Base-by-base conservation (phyloP, 92 coral and sea anemone species). In the Epizoanthus stellaris region DNA sequence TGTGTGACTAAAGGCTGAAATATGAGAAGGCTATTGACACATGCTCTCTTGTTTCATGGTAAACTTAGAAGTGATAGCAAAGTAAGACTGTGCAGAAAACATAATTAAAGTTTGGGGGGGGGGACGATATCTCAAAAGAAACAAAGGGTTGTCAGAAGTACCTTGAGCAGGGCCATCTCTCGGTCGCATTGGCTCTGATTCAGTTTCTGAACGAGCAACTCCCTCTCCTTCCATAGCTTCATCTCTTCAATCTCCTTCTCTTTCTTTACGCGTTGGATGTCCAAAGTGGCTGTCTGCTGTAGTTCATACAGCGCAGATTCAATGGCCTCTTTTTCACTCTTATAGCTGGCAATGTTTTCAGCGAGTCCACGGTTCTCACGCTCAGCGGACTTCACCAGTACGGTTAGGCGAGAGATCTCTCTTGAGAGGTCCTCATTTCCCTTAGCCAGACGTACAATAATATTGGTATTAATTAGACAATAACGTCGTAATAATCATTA, bases 301-400 rank as follows among this genome's bases (percentile, higher is more conserved):
- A 92, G 91, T 45, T 97, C 98, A 76, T 97, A 97, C 88, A 97
- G 85, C 1, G 99, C 97, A 0, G 96, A 94, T 67, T 97, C 99
- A 9, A 97, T 86, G 2, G 99, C 94, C 73, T 97, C 99, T 63
- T 97, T 97, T 88, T 97, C 99, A 82, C 99, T 97, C 91, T 97
- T 97, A 85, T 91, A 72, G 63, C 98, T 97, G 0, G 99, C 99
- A 17, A 92, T 94, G 90, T 93, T 97, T 76, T 97, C 99, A 21
- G 99, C 96, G 49, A 97, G 90, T 0, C 95, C 97, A 19, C 99
- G 98, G 84, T 97, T 97, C 81, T 97, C 99, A 1, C 99, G 96
- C 85, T 97, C 99, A 40, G 94, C 86, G 40, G 97, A 92, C 56
- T 95, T 94, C 5, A 93, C 91, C 85, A 93, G 98, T 34, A 97